Percentiles rank a stretch among this genome's conserved stretches.
These are phyloP conservation scores for Pachycephus smyrnensis DNA, from an alignment of 2,888 invertebrate genomes.

Conservation along the genomic window DNA sequence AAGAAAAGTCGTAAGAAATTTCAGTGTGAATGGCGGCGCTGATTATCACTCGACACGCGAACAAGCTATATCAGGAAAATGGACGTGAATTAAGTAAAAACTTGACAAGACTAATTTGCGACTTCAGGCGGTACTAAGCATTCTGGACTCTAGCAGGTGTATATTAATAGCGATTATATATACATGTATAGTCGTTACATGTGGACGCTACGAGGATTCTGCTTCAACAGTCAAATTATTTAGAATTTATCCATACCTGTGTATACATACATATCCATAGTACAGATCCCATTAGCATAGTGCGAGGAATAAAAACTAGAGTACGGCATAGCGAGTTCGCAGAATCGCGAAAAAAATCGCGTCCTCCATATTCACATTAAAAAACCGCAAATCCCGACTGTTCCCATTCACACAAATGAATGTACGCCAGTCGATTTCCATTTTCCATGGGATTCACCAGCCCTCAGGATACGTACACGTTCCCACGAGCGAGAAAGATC, in stretches of 20 bases:
- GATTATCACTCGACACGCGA: background rate
- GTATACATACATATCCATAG: too few relatives aligned
- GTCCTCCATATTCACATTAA: background rate
- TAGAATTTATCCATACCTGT: too few relatives aligned
- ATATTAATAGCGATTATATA: background rate
- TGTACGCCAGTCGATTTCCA: background rate
- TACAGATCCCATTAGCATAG: too few relatives aligned
- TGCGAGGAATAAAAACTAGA: background rate
- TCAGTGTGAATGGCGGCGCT: background rate
- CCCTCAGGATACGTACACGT: background rate
- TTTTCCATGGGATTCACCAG: background rate
- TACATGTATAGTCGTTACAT: too few relatives aligned
- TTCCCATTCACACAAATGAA: background rate
- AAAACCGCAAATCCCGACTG: background rate
- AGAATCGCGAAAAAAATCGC: background rate
- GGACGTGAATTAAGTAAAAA: background rate
- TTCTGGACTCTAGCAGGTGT: background rate
- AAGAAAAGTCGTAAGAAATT: background rate
- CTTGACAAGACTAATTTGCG: background rate
- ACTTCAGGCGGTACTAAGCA: background rate
- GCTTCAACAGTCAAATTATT: too few relatives aligned
- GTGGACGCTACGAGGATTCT: too few relatives aligned
- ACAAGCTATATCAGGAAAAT: background rate
- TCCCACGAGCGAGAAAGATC: background rate
- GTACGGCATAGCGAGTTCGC: background rate